These are phyloP conservation scores for Gari tellinella DNA, from an alignment of 2,888 invertebrate species.

Conservation along the genomic window DNA sequence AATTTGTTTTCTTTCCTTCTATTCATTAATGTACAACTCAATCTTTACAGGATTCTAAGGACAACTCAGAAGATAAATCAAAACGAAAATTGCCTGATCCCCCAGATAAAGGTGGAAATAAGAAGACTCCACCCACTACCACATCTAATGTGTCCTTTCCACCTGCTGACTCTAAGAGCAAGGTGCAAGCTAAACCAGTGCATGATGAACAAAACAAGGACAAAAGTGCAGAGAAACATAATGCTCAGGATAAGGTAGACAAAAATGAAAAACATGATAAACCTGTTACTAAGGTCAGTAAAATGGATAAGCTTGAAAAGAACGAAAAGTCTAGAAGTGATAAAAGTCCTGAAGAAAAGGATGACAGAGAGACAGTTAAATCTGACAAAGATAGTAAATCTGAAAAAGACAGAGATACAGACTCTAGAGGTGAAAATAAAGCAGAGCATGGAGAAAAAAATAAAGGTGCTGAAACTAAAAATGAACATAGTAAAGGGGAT, in stretches of 20 bases:
- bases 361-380: slow-evolving; percentile 32
- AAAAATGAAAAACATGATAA: slow-evolving; percentile 51
- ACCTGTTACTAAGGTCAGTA: slow-evolving; percentile 35
- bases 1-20: too few relatives aligned
- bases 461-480: slow-evolving; percentile 48
- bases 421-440: slow-evolving; percentile 38
- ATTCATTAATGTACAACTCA: not conserved
- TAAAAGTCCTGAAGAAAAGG: slow-evolving; percentile 29
- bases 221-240: slow-evolving; percentile 34
- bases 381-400: slow-evolving; percentile 29
- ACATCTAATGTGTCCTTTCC: slow-evolving; percentile 42
- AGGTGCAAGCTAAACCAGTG: slow-evolving; percentile 36
- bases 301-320: slow-evolving; percentile 44
- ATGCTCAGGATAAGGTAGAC: slow-evolving; percentile 43
- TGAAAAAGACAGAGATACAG: slow-evolving; percentile 45
- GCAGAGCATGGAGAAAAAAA: slow-evolving; percentile 38
- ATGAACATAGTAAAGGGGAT: slow-evolving; percentile 51
- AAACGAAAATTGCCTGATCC: slow-evolving; percentile 73
- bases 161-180: slow-evolving; percentile 40
- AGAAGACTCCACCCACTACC: slow-evolving; percentile 60
- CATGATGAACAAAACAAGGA: slow-evolving; percentile 38
- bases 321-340: slow-evolving; percentile 36
- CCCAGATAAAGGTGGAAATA: slow-evolving; percentile 66
- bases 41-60: slow-evolving; percentile 54
- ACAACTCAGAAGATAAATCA: slow-evolving; percentile 70